Evolutionary conservation across 2,888 invertebrate species (phyloP).

Genomic region (Elysia crispata): DNA sequence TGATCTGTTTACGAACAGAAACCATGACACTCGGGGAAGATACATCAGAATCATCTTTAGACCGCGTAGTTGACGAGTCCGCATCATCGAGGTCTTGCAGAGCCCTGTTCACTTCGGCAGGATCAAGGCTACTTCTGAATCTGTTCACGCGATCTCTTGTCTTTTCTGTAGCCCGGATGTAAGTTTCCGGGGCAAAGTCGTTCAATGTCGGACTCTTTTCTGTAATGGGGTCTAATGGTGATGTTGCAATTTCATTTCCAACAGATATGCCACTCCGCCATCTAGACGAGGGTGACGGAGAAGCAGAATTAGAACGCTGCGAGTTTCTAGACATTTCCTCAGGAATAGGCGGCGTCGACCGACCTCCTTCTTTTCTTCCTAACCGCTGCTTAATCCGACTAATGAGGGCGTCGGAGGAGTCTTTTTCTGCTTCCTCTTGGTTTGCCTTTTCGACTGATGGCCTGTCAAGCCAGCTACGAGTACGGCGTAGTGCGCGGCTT

Average conservation of each 20-base stretch:
- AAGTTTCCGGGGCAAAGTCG: conserved; percentile 25
- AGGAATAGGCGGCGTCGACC: conserved; percentile 31
- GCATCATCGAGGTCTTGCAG: conserved; percentile 45
- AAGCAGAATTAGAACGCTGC: not conserved
- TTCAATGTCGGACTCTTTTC: conserved; percentile 55
- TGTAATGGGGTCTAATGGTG: conserved; percentile 64
- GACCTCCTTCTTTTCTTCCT: conserved; percentile 41
- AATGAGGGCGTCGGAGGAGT: conserved; percentile 52
- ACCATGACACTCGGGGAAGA: conserved; percentile 53
- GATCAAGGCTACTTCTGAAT: conserved; percentile 59
- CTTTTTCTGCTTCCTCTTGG: conserved; percentile 49
- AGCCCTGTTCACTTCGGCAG: conserved; percentile 57
- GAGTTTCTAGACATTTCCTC: conserved; percentile 30
- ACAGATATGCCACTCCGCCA: conserved; percentile 61
- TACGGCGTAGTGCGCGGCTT: conserved; percentile 54
- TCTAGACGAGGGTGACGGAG: conserved; percentile 39
- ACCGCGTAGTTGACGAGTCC: not conserved
- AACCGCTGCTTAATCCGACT: conserved; percentile 53
- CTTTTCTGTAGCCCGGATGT: conserved; percentile 46
- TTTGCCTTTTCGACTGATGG: conserved; percentile 45
- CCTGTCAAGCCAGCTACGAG: conserved; percentile 59
- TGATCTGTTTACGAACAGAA: conserved; percentile 62
- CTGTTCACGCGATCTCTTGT: conserved; percentile 48
- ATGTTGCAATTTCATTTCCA: conserved; percentile 39
- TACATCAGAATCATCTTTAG: conserved; percentile 47